phyloP scores from a whole-genome alignment of 2,113 vertebrate genomes.

The Petaurus breviceps region DNA sequence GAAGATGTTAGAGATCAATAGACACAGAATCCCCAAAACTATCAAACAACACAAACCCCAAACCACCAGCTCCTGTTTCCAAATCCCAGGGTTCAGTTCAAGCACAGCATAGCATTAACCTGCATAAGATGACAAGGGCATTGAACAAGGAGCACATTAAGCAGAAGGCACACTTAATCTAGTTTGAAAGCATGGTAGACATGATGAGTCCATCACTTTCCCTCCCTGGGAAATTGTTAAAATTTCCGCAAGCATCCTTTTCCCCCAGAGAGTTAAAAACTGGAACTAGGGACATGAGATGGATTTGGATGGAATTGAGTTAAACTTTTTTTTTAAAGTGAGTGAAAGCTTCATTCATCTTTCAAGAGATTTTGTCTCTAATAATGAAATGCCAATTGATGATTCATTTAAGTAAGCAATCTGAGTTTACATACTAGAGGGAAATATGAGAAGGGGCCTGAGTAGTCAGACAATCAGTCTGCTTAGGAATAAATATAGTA shows the following conservation, averaged over 20 bases:
- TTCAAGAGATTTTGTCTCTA: slow-evolving; percentile 8
- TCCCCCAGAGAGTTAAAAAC: not conserved
- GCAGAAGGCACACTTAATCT: slow-evolving; percentile 68
- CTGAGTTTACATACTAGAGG: not conserved
- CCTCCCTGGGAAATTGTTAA: slow-evolving; percentile 73
- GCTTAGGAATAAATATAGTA: not conserved
- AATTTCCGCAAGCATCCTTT: not conserved
- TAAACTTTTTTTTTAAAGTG: slow-evolving; percentile 2
- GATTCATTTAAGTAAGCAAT: not conserved
- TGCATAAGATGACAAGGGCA: slow-evolving; percentile 37
- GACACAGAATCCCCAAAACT: slow-evolving; percentile 77
- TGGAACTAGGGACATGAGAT: not conserved
- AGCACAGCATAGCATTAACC: slow-evolving; percentile 66
- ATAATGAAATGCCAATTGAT: not conserved
- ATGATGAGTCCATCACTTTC: slow-evolving; percentile 55
- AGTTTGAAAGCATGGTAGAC: slow-evolving; percentile 77
- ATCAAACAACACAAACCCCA: slow-evolving; percentile 78
- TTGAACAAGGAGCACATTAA: slow-evolving; percentile 69
- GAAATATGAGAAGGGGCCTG: not conserved
- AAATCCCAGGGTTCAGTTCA: slow-evolving; percentile 70
- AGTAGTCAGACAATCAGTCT: not conserved
- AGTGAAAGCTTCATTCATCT: slow-evolving; percentile 6
- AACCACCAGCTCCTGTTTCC: slow-evolving; percentile 77
- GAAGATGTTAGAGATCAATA: slow-evolving; percentile 86
- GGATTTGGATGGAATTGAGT: not conserved